phyloP scores from a whole-genome alignment of 2,888 invertebrate species.

The Neuroscelio doddi region DNA sequence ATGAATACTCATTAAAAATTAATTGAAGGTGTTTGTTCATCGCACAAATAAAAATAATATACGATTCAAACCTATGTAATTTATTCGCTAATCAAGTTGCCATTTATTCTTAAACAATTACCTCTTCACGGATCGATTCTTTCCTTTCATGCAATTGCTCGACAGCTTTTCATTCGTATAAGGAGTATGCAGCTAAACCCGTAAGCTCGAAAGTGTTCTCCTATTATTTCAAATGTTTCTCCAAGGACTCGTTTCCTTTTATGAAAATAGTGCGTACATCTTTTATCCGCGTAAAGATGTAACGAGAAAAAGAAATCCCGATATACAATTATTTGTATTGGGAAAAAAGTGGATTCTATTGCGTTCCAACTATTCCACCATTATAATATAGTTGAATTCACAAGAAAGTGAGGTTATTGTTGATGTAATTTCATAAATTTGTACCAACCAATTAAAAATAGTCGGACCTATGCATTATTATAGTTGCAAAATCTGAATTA shows the following conservation, averaged over 20 bases:
- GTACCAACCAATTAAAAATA: too few relatives aligned
- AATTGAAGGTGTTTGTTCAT: constrained; percentile 5
- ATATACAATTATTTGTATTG: too few relatives aligned
- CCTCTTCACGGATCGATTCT: constrained; percentile 21
- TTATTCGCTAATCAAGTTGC: constrained; percentile 17
- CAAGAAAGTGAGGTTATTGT: too few relatives aligned
- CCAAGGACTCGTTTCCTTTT: constrained; percentile 12
- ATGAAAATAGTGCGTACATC: background rate
- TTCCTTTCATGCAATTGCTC: constrained; percentile 20
- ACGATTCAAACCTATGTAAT: constrained; percentile 9
- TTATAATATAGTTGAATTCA: too few relatives aligned
- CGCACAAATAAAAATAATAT: constrained; percentile 10
- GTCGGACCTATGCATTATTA: too few relatives aligned
- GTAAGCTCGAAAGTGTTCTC: constrained; percentile 11
- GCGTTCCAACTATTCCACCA: too few relatives aligned
- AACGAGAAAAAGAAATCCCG: constrained; percentile 3
- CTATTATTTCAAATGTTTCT: constrained; percentile 3
- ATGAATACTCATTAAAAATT: constrained; percentile 3
- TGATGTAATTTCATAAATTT: too few relatives aligned
- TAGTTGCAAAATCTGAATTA: too few relatives aligned
- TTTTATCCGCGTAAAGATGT: background rate
- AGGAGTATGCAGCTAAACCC: constrained; percentile 6
- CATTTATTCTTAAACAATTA: constrained; percentile 20
- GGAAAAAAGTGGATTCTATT: too few relatives aligned
- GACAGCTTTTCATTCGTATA: constrained; percentile 12